phyloP scores from a whole-genome alignment of 2,113 vertebrate species.

The Pica pica region DNA sequence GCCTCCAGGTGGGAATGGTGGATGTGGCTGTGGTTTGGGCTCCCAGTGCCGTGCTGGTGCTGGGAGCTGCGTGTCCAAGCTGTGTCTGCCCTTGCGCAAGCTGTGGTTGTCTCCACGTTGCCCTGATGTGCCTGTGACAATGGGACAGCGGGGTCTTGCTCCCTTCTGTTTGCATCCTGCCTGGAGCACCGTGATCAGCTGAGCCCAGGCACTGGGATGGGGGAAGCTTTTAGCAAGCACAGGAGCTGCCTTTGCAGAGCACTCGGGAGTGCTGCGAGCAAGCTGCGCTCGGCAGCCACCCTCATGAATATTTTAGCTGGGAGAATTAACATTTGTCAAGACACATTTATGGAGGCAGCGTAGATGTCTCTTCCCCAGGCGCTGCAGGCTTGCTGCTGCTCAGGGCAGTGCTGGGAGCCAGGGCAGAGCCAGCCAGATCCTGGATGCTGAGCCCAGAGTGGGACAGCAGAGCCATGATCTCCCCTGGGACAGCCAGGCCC shows the following conservation, averaged over 20 bases:
- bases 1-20: neutral
- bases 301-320: constrained; percentile 40
- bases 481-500: neutral
- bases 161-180: neutral
- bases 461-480: neutral
- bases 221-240: neutral
- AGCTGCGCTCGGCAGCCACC: neutral
- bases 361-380: neutral
- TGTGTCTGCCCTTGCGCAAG: neutral
- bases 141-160: neutral
- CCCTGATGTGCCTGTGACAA: accelerated
- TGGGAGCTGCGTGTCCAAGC: neutral
- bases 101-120: accelerated
- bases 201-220: accelerated
- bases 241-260: neutral
- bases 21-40: neutral
- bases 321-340: constrained; percentile 36
- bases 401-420: neutral
- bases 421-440: neutral
- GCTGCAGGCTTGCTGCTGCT: neutral
- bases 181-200: accelerated
- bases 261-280: accelerated
- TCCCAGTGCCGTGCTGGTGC: neutral
- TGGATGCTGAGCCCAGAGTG: neutral
- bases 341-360: neutral